These are phyloP conservation scores for Penaeus indicus DNA, from an alignment of 1,140 invertebrate species.

Conservation along the genomic window DNA sequence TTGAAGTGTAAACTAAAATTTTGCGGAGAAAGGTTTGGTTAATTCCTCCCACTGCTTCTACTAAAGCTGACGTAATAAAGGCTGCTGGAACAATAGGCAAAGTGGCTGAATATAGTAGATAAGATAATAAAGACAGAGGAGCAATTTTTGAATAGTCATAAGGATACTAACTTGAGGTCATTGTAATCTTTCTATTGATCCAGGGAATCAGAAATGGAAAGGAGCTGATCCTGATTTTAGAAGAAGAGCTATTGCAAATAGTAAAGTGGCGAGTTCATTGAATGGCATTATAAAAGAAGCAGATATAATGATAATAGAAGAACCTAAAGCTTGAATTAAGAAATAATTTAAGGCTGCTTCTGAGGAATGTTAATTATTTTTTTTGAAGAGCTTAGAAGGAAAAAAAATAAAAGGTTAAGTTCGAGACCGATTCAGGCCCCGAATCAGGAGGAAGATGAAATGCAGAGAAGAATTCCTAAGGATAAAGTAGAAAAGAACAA, in stretches of 20 bases:
- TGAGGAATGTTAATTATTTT: neutral
- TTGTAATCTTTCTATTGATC: neutral
- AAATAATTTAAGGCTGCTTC: constrained; percentile 8
- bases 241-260: neutral
- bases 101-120: neutral
- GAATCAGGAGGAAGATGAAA: neutral
- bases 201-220: constrained; percentile 1
- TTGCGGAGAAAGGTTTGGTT: neutral
- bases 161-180: neutral
- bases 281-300: no score
- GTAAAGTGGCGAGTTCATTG: neutral
- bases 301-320: no score
- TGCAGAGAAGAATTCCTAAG: neutral
- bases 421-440: neutral
- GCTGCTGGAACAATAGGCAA: neutral
- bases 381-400: neutral
- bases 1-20: neutral
- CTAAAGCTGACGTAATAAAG: neutral
- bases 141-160: neutral
- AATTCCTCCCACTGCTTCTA: neutral
- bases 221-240: neutral
- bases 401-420: neutral
- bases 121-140: neutral
- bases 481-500: neutral
- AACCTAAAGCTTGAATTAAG: no score